Evolutionary conservation across 2,888 invertebrate genomes (phyloP), one percentile per base, ranked within the genome.

Genomic region (Nomada fabriciana): DNA sequence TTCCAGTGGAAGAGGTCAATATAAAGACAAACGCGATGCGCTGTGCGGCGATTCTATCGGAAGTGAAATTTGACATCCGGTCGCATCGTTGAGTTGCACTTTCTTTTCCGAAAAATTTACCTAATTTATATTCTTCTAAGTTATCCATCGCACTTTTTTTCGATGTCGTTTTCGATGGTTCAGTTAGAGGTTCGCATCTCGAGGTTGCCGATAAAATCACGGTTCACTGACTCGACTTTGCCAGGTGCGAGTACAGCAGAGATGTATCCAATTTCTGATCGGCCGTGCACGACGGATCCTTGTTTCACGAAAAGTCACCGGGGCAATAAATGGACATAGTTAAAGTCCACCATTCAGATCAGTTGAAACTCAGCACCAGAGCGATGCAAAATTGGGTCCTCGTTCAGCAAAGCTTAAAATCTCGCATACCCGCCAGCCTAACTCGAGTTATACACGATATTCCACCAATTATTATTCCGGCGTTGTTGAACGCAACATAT

Each of bases 241-340:
- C 42, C 74, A 20, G 84, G 83, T 81, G 86, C 85, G 81, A 83
- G 81, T 59, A 71, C 68, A 43, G 57, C 73, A 70, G 83, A 85
- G 86, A 85, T 88, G 83, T 63, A 79, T 76, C 80, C 86, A 85
- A 86, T 86, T 88, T 86, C 83, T 82, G 74, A 53, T 72, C 42
- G 75, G 61, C 69, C 59, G 76, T 77, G 73, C 73, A 65, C 80
- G 73, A 55, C 60, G 61, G 83, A 83, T 80, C 65, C 83, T 81
- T 69, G 77, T 83, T 76, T 50, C 61, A 23, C 42, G 43, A 63
- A 69, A 87, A 79, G 75, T 80, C 75, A 69, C 29, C n/a, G 7
- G 36, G 7, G 7, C 7, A 5, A 36, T 5, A 5, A 7, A 7
- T 7, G 36, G 36, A 7, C 36, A 36, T 7, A 36, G 36, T 36